Conservation (phyloP, 2,113 vertebrate species). For the Rhinichthys klamathensis region DNA sequence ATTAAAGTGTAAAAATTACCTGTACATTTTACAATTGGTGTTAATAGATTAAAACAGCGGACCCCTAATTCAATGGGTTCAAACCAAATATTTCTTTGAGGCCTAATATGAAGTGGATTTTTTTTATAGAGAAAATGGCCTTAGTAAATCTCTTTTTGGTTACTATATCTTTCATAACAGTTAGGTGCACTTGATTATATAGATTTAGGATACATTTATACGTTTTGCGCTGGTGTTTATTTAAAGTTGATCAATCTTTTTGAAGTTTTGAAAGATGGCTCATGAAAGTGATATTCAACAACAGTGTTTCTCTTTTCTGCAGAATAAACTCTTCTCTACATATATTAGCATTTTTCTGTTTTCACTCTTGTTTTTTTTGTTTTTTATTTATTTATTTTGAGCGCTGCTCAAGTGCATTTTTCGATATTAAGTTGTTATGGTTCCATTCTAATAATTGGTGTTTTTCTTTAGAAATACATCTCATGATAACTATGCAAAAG, state of each 20-base stretch:
- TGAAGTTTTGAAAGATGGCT: constrained; percentile 19
- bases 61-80: not conserved
- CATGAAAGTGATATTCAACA: constrained; percentile 19
- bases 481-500: not conserved
- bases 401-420: not conserved
- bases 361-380: not conserved
- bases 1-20: constrained; percentile 1
- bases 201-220: constrained; percentile 17
- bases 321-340: constrained; percentile 46
- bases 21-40: constrained; percentile 33
- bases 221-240: not conserved
- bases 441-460: not conserved
- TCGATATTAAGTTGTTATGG: not conserved
- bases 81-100: constrained; percentile 5
- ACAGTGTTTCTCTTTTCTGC: constrained; percentile 45
- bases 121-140: not conserved
- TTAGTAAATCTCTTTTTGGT: not conserved
- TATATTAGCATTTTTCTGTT: constrained; percentile 6
- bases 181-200: constrained; percentile 20
- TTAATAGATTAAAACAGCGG: not conserved
- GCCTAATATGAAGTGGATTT: constrained; percentile 4
- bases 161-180: not conserved
- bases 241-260: constrained; percentile 10
- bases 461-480: not conserved
- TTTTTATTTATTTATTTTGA: not conserved